Evolutionary conservation across 2,888 invertebrate genomes (phyloP).

Genomic region (Melipona beecheii): DNA sequence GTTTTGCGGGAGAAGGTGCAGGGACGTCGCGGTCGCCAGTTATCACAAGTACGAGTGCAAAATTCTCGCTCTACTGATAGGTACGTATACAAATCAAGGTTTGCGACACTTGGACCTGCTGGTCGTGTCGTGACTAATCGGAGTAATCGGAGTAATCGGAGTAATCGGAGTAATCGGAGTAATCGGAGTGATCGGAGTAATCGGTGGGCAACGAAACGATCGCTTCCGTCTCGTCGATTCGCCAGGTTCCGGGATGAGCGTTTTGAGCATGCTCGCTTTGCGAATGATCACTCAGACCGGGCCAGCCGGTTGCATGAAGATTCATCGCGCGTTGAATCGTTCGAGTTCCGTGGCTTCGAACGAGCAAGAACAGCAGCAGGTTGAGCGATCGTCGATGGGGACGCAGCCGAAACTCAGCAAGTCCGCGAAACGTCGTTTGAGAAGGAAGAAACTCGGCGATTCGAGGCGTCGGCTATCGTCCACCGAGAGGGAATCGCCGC

Average conservation of each 20-base stretch:
- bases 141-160: no score
- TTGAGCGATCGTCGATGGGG: background rate
- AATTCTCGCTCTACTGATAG: slow-evolving; percentile 90
- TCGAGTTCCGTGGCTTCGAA: background rate
- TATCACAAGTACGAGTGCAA: slow-evolving; percentile 92
- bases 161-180: no score
- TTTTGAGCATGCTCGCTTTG: slow-evolving; percentile 90
- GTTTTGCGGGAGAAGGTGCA: slow-evolving; percentile 89
- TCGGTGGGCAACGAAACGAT: background rate
- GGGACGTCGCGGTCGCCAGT: slow-evolving; percentile 87
- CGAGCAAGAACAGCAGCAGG: background rate
- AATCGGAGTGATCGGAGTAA: no score
- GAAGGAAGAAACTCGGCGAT: slow-evolving; percentile 75
- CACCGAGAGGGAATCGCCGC: no score
- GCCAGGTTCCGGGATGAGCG: slow-evolving; percentile 91
- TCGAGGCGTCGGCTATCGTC: slow-evolving; percentile 22
- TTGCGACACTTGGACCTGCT: no score
- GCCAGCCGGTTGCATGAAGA: slow-evolving; percentile 84
- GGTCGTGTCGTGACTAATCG: no score
- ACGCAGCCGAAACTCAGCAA: slow-evolving; percentile 62
- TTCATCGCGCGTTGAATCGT: slow-evolving; percentile 75
- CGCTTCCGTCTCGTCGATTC: background rate
- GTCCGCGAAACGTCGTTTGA: slow-evolving; percentile 74
- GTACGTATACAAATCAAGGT: slow-evolving; percentile 78
- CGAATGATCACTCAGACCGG: slow-evolving; percentile 91